Conservation (phyloP, 2,113 vertebrate genomes). For the Istiophorus platypterus region DNA sequence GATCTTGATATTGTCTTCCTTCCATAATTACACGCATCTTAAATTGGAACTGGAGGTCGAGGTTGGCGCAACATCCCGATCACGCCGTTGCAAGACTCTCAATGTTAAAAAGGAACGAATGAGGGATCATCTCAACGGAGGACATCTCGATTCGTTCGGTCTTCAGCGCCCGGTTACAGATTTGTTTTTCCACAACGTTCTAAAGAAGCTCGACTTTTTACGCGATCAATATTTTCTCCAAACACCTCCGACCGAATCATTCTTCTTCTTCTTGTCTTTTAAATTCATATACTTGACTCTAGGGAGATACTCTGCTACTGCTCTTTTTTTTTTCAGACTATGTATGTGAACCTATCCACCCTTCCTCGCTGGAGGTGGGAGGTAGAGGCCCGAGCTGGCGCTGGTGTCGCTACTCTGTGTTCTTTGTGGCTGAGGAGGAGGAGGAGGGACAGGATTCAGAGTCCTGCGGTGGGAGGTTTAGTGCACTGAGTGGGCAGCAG, state of each 20-base stretch:
- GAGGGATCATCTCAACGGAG: neutral
- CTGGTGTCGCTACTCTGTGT: slow-evolving; percentile 70
- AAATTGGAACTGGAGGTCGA: neutral
- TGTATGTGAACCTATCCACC: slow-evolving; percentile 72
- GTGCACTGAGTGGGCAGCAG: slow-evolving; percentile 80
- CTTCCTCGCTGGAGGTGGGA: slow-evolving; percentile 66
- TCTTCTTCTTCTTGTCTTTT: neutral
- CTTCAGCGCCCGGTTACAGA: neutral
- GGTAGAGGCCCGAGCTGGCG: slow-evolving; percentile 66
- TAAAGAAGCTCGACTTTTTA: too few species aligned
- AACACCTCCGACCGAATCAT: neutral
- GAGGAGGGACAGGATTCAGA: slow-evolving; percentile 67
- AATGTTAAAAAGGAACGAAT: neutral
- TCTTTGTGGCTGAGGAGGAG: slow-evolving; percentile 72
- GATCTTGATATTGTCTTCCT: neutral
- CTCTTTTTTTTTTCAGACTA: slow-evolving; percentile 8
- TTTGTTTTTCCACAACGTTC: too few species aligned
- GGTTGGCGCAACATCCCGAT: too few species aligned
- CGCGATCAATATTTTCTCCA: neutral
- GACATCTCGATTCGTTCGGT: too few species aligned
- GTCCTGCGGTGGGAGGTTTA: slow-evolving; percentile 76
- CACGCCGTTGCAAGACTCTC: too few species aligned
- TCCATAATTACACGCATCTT: neutral
- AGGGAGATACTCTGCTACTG: neutral
- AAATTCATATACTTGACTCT: neutral